Evolutionary conservation across 2,113 vertebrate genomes (phyloP), one percentile per base, ranked within the genome.

Genomic region (Mesitornis unicolor): DNA sequence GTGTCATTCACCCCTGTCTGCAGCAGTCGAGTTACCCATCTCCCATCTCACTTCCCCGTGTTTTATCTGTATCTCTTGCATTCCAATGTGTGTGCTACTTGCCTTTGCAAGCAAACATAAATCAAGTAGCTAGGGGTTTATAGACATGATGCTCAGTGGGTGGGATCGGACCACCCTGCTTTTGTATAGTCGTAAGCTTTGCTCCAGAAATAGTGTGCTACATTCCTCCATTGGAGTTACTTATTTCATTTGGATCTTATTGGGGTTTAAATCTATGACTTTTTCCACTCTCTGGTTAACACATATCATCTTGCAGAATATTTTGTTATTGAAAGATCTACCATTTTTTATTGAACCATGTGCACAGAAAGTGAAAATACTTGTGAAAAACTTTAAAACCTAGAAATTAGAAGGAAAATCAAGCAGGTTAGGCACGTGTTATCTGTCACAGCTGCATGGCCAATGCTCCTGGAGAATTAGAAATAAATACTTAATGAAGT

Each of bases 81-180:
- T 96, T 92, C 94, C 65, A 63, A 0, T 9, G 12, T 18, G 38
- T 18, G 4, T 8, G 29, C 54, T 80, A 4, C 90, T 77, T 90
- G 94, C 47, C 91, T 78, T 91, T 87, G 86, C 89, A 91, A 84
- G 95, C 74, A 79, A 53, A 60, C 31, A 22, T 48, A 35, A 78
- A 86, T 8, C 61, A 33, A 0, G 0, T 22, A 56, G 29, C 35
- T 56, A 43, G 53, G 17, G 6, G 80, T 95, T 82, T 77, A 54
- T 48, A 78, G 65, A 42, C 56, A 7, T 25, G 21, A 19, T 60
- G 29, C 89, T 81, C 31, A 20, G 56, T 89, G 89, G 91, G 91
- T 94, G 94, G 94, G 93, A 95, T 87, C 26, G 57, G 94, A 83
- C 94, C 95, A 94, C 95, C 91, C 81, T 95, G 94, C 45, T 87